A percentile compares a stretch with the other conserved stretches of the same genome.
phyloP scores from a whole-genome alignment of 2,113 vertebrate genomes.

The Brachypodius melanocephalos region DNA sequence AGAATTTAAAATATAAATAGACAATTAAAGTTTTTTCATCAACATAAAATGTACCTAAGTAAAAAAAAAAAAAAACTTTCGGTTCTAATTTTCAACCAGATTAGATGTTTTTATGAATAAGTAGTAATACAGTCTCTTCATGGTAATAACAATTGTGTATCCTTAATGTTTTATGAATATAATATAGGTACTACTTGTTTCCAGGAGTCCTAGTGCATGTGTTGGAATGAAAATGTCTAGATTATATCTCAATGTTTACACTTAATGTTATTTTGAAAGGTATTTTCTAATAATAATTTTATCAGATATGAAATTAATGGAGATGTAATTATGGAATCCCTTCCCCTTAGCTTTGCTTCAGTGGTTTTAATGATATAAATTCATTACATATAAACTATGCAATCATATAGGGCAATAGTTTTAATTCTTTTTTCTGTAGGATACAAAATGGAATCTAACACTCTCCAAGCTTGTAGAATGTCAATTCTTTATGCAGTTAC shows the following conservation, averaged over 20 bases:
- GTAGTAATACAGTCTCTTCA: background rate
- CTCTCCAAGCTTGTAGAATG: background rate
- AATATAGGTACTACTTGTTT: background rate
- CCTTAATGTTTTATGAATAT: background rate
- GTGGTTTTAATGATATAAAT: background rate
- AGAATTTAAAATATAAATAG: background rate
- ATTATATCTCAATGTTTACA: background rate
- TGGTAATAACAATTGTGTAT: background rate
- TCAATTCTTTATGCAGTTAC: background rate
- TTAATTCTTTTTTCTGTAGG: background rate
- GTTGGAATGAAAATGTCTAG: background rate
- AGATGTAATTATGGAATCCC: background rate
- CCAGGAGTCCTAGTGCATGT: background rate
- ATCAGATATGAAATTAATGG: background rate
- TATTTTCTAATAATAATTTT: background rate
- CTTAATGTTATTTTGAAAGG: background rate
- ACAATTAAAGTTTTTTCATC: background rate
- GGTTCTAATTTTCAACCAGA: background rate
- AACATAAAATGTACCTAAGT: background rate
- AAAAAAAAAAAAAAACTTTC: background rate
- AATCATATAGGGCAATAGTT: background rate
- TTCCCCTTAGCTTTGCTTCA: background rate
- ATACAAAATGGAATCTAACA: background rate
- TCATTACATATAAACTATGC: background rate
- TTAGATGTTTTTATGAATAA: background rate